A percentile compares a stretch with the other conserved stretches of the same genome.
These are phyloP conservation scores for Timema cristinae DNA, from an alignment of 2,888 invertebrate species.

Conservation along the genomic window DNA sequence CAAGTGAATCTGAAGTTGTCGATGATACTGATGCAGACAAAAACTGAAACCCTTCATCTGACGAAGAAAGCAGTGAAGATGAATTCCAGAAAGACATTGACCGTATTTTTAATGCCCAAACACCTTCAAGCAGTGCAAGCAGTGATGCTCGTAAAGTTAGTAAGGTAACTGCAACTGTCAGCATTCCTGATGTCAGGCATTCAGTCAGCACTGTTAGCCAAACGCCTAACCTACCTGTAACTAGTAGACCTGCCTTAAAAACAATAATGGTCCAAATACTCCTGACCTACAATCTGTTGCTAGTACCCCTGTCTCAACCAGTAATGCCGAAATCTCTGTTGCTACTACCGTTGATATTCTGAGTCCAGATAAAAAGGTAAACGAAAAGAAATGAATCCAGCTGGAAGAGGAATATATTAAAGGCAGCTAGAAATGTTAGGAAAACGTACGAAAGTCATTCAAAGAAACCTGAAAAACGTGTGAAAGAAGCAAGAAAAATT, in stretches of 20 bases:
- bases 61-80: slow-evolving; percentile 5
- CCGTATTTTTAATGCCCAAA: not conserved
- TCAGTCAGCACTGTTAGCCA: slow-evolving; percentile 3
- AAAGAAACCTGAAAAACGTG: not conserved
- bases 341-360: slow-evolving; percentile 9
- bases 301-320: slow-evolving; percentile 7
- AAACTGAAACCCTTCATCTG: not conserved
- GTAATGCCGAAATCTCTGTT: slow-evolving; percentile 5
- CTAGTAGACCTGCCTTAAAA: not conserved
- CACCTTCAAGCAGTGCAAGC: slow-evolving; percentile 9
- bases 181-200: not conserved
- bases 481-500: slow-evolving; percentile 2
- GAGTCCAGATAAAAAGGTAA: slow-evolving; percentile 2
- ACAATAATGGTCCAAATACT: not conserved
- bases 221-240: not conserved
- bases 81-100: slow-evolving; percentile 5
- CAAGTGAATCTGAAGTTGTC: slow-evolving; percentile 9
- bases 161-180: slow-evolving; percentile 5
- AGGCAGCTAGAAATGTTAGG: not conserved
- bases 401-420: not conserved
- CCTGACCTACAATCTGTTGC: slow-evolving; percentile 2
- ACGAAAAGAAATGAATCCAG: slow-evolving; percentile 9
- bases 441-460: not conserved
- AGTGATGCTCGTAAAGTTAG: slow-evolving; percentile 9
- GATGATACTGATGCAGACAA: not conserved